Conservation (phyloP, 2,797 vertebrate genomes). For the Emys orbicularis region DNA sequence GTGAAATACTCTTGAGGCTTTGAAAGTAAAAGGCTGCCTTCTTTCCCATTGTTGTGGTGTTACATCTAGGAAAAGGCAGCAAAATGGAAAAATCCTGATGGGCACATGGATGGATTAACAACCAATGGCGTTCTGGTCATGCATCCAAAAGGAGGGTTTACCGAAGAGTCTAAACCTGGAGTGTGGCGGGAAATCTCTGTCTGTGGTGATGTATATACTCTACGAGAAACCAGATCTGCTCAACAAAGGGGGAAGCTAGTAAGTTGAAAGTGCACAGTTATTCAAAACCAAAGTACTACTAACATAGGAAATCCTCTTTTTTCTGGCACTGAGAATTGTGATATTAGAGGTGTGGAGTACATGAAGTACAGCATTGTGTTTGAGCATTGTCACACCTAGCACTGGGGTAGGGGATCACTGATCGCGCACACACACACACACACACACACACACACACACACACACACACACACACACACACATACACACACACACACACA, state of each 20-base stretch:
- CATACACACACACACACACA: no score
- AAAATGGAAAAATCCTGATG: slow-evolving; percentile 99
- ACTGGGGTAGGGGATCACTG: not conserved
- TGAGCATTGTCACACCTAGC: not conserved
- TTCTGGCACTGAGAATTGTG: not conserved
- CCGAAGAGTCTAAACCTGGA: slow-evolving; percentile 95
- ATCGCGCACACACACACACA: no score
- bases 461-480: no score
- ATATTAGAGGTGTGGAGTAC: not conserved
- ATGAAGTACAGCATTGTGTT: not conserved
- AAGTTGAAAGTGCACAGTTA: slow-evolving; percentile 14
- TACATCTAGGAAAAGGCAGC: slow-evolving; percentile 94
- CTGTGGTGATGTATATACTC: slow-evolving; percentile 96
- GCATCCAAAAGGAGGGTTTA: slow-evolving; percentile 97
- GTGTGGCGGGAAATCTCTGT: slow-evolving; percentile 98
- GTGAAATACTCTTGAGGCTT: not conserved
- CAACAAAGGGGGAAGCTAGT: slow-evolving; percentile 97
- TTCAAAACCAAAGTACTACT: not conserved
- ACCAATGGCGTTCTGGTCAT: slow-evolving; percentile 98
- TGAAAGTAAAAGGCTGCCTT: not conserved
- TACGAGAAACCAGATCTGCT: slow-evolving; percentile 96
- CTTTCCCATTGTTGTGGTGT: slow-evolving; percentile 20
- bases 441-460: no score
- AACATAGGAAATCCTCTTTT: not conserved
- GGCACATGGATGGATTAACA: slow-evolving; percentile 98